Percentiles rank a stretch among this genome's conserved stretches.
Evolutionary conservation across 2,888 invertebrate species (phyloP).

Genomic region (Aphrophora alni): DNA sequence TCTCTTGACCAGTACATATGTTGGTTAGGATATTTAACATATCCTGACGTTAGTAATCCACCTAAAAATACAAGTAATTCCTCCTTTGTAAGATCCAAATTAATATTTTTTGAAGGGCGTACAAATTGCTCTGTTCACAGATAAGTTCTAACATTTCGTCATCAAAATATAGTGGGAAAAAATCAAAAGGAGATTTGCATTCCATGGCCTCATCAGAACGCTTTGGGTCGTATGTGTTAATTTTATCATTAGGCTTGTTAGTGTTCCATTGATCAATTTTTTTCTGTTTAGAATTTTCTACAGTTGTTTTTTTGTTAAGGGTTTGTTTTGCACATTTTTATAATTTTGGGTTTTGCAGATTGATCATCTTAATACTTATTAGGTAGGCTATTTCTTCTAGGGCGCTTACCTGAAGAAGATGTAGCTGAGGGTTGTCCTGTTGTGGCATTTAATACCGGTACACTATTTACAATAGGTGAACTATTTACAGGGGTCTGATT

Average conservation of each 20-base stretch:
- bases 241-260: constrained; percentile 3
- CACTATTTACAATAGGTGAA: too few species aligned
- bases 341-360: too few species aligned
- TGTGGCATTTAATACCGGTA: too few species aligned
- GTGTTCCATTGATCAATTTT: constrained; percentile 25
- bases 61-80: constrained; percentile 25
- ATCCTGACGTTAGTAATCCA: constrained; percentile 26
- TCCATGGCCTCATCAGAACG: constrained; percentile 34
- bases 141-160: constrained; percentile 2
- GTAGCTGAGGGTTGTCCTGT: too few species aligned
- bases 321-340: too few species aligned
- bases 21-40: constrained; percentile 33
- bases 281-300: neutral
- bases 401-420: too few species aligned
- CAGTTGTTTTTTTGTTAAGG: neutral
- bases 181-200: constrained; percentile 26
- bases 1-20: constrained; percentile 27
- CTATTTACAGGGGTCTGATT: too few species aligned
- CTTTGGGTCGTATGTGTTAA: constrained; percentile 14
- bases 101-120: constrained; percentile 26
- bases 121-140: constrained; percentile 30
- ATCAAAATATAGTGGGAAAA: constrained; percentile 19
- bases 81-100: constrained; percentile 30
- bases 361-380: too few species aligned
- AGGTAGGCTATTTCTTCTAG: too few species aligned